Percentiles rank a stretch among this genome's conserved stretches.
These are phyloP conservation scores for Mercenaria mercenaria DNA, from an alignment of 1,140 invertebrate species.

Conservation along the genomic window DNA sequence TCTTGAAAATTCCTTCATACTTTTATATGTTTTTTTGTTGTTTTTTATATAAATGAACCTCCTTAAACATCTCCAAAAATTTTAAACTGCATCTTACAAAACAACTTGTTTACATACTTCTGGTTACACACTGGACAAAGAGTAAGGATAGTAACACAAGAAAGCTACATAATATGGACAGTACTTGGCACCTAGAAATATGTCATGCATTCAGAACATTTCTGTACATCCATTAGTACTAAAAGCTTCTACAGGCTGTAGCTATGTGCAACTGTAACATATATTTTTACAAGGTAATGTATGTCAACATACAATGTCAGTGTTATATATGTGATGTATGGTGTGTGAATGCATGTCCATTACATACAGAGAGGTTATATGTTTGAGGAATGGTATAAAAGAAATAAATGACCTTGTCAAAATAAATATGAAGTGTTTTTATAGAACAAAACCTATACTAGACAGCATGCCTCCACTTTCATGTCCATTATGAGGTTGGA, in stretches of 20 bases:
- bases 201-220: neutral
- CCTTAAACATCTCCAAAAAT: too few relatives aligned
- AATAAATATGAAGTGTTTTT: neutral
- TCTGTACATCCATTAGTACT: neutral
- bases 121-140: too few relatives aligned
- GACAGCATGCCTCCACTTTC: too few relatives aligned
- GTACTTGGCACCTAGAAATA: neutral
- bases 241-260: neutral
- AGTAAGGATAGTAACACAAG: too few relatives aligned
- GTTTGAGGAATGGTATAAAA: neutral
- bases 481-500: too few relatives aligned
- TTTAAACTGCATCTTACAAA: too few relatives aligned
- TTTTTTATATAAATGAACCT: too few relatives aligned
- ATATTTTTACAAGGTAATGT: neutral
- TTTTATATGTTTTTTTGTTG: too few relatives aligned
- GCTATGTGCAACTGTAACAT: neutral
- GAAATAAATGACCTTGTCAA: slow-evolving; percentile 13
- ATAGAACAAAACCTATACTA: neutral
- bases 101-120: too few relatives aligned
- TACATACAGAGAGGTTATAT: neutral
- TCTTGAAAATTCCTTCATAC: too few relatives aligned
- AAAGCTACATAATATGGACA: too few relatives aligned
- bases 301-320: neutral
- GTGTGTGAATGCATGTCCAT: neutral
- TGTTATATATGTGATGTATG: neutral